phyloP scores from a whole-genome alignment of 2,888 invertebrate species.

The Agrypnus murinus region DNA sequence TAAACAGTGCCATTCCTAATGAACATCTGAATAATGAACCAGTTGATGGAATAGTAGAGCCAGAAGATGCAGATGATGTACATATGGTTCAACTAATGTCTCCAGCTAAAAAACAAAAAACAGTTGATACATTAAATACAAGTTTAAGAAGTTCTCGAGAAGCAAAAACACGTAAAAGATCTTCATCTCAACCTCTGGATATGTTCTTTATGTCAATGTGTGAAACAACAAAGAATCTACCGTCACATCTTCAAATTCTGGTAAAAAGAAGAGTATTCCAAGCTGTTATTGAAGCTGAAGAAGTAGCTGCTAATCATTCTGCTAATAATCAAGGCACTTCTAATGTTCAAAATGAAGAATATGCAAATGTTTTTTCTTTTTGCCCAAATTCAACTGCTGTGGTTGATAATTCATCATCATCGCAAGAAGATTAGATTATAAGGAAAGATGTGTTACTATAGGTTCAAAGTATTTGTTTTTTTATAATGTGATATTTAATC shows the following conservation, averaged over 20 bases:
- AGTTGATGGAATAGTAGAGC: background rate
- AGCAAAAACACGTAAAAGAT: background rate
- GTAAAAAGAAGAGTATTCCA: constrained; percentile 42
- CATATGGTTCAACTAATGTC: background rate
- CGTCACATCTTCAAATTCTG: constrained; percentile 36
- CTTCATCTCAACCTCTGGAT: constrained; percentile 31
- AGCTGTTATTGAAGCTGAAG: constrained; percentile 45
- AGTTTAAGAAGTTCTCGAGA: background rate
- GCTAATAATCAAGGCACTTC: constrained; percentile 1
- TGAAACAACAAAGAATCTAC: constrained; percentile 42
- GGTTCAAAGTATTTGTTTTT: too few species aligned
- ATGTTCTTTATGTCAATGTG: constrained; percentile 45
- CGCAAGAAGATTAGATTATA: background rate
- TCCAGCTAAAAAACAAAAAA: constrained; percentile 9
- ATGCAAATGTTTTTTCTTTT: background rate
- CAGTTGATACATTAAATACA: background rate
- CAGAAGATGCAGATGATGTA: background rate
- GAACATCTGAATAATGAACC: background rate
- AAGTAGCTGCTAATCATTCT: constrained; percentile 33
- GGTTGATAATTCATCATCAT: background rate
- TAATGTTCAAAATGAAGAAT: background rate
- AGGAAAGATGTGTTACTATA: background rate
- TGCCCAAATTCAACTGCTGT: background rate
- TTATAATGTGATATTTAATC: too few species aligned
- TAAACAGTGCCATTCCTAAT: background rate